These are phyloP conservation scores for Candoia aspera DNA, from an alignment of 2,113 vertebrate genomes.

Conservation along the genomic window DNA sequence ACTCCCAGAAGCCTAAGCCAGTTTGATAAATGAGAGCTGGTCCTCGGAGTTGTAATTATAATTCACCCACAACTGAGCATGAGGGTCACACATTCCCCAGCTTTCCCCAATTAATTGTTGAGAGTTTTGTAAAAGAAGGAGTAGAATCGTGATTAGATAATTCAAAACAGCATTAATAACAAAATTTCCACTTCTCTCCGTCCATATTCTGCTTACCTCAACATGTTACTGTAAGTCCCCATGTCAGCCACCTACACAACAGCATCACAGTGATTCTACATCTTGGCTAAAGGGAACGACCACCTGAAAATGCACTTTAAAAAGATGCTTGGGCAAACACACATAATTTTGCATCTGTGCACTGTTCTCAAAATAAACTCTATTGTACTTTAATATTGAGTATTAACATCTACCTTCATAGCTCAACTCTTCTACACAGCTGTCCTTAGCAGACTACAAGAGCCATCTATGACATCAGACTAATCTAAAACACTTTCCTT, in stretches of 20 bases:
- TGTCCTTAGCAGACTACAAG: neutral
- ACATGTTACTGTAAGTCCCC: neutral
- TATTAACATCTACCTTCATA: neutral
- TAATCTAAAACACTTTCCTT: neutral
- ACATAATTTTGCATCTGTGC: neutral
- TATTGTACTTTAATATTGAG: neutral
- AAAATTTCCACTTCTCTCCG: neutral
- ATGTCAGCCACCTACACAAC: neutral
- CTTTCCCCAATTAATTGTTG: neutral
- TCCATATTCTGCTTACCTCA: neutral
- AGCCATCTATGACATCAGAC: neutral
- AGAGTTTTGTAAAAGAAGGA: neutral
- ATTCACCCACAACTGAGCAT: neutral
- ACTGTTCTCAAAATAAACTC: neutral
- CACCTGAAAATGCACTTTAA: neutral
- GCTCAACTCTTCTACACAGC: neutral
- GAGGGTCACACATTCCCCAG: neutral
- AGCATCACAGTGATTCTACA: neutral
- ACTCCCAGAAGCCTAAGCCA: neutral
- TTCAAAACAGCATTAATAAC: neutral
- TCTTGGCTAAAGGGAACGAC: neutral
- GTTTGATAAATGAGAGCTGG: neutral
- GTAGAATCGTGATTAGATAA: neutral
- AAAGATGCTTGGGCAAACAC: neutral
- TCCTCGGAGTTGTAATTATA: neutral